Evolutionary conservation across 2,888 invertebrate species (phyloP).

Genomic region (Conus canariensis): DNA sequence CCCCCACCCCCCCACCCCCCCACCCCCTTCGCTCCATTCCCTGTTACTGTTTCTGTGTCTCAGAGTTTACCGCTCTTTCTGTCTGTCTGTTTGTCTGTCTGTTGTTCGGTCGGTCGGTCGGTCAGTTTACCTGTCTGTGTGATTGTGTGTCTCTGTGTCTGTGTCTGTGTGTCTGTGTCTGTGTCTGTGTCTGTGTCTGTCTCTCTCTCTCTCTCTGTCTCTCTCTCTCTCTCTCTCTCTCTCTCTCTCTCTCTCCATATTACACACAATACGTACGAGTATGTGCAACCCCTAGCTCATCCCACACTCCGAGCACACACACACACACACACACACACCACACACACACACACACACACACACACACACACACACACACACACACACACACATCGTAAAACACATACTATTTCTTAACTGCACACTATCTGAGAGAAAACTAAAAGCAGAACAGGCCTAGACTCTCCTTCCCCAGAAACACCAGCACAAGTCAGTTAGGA

Average conservation of each 20-base stretch:
- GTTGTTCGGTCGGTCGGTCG: neutral
- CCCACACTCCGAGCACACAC: no score
- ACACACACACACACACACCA: no score
- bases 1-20: neutral
- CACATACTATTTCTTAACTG: no score
- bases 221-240: neutral
- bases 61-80: neutral
- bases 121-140: neutral
- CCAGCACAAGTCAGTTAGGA: no score
- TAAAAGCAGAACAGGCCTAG: no score
- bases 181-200: neutral
- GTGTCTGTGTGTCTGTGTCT: neutral
- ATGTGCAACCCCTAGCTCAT: no score
- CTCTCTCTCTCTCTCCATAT: neutral
- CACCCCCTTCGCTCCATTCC: neutral
- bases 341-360: no score
- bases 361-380: no score
- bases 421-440: no score
- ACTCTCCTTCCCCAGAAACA: no score
- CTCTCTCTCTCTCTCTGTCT: neutral
- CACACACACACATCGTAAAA: no score
- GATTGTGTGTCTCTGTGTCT: neutral
- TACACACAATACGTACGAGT: no score
- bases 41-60: neutral
- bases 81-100: neutral